Percentiles rank a stretch among this genome's conserved stretches.
Conservation (phyloP, 92 coral and sea anemone genomes). For the Paragorgia papillata region DNA sequence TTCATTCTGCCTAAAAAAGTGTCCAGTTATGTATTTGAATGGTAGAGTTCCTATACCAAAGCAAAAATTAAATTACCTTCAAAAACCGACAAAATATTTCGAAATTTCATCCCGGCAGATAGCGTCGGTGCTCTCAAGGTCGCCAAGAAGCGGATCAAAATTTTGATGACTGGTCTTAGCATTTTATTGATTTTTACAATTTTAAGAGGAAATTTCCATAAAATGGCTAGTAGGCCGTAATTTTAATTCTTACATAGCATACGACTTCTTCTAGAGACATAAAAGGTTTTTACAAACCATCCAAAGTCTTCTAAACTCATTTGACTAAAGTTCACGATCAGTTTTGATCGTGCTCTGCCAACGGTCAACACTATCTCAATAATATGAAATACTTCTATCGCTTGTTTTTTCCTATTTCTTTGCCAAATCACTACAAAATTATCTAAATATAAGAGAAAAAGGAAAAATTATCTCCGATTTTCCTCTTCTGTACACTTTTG, state of each 20-base stretch:
- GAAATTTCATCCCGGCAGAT: conserved; percentile 12
- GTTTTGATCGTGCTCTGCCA: conserved; percentile 8
- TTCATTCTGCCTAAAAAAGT: background rate
- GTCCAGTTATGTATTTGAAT: background rate
- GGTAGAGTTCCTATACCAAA: background rate
- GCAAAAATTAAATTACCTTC: background rate
- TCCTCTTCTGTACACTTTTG: background rate
- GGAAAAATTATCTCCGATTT: background rate
- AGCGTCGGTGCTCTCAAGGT: conserved; percentile 10
- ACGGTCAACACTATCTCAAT: background rate
- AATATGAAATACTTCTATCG: conserved; percentile 26
- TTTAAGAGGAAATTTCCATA: conserved; percentile 11
- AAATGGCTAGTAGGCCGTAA: background rate
- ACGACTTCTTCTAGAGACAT: background rate
- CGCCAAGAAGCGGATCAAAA: conserved; percentile 42
- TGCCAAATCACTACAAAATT: background rate
- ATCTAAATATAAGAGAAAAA: background rate
- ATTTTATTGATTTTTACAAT: conserved; percentile 14
- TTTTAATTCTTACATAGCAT: background rate
- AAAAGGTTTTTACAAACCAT: background rate
- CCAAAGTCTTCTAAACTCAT: background rate
- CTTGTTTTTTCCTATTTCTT: background rate
- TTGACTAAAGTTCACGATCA: conserved; percentile 4
- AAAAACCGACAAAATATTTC: background rate
- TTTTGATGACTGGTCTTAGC: conserved; percentile 28